Evolutionary conservation across 2,888 invertebrate genomes (phyloP).

Genomic region (Amphimallon solstitiale): DNA sequence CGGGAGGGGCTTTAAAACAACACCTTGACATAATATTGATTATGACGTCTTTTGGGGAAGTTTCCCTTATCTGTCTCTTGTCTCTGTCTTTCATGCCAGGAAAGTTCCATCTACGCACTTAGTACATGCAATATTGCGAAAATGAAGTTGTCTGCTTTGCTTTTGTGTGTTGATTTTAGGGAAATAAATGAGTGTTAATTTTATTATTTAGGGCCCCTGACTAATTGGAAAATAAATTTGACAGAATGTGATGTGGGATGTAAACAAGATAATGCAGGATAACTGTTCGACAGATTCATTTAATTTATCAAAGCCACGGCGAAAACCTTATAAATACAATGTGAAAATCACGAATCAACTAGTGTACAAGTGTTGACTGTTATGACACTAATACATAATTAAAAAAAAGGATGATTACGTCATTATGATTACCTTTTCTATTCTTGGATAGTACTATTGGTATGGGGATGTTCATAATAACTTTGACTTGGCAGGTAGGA

Average conservation of each 20-base stretch:
- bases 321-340: too few species aligned
- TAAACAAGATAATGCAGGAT: background rate
- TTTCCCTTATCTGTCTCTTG: background rate
- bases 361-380: too few species aligned
- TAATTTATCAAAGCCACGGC: too few species aligned
- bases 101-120: background rate
- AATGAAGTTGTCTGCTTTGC: background rate
- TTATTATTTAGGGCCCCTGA: background rate
- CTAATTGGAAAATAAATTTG: slow-evolving; percentile 11
- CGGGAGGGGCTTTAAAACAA: slow-evolving; percentile 24
- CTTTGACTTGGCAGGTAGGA: too few species aligned
- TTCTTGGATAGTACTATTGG: too few species aligned
- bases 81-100: too few species aligned
- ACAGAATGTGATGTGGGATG: background rate
- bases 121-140: background rate
- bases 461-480: too few species aligned
- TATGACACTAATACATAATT: too few species aligned
- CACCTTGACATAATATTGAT: slow-evolving; percentile 31
- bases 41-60: slow-evolving; percentile 15
- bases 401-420: too few species aligned
- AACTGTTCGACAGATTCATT: background rate
- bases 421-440: too few species aligned
- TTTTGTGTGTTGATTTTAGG: background rate
- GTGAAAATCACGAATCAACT: too few species aligned
- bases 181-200: background rate